Evolutionary conservation across 2,113 vertebrate species (phyloP).

Genomic region (Onychostoma macrolepis): DNA sequence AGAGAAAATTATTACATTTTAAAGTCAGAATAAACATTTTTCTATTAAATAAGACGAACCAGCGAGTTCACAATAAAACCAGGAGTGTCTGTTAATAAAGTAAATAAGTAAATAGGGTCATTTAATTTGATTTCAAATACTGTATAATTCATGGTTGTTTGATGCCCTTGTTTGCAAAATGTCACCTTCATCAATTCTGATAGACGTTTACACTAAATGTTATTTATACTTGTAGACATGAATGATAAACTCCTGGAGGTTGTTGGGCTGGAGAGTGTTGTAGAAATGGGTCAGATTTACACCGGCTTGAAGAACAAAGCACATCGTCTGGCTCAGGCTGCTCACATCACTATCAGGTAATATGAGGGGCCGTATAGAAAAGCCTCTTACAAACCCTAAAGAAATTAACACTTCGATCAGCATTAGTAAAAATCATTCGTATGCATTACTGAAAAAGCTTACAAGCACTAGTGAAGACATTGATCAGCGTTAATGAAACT

Average conservation of each 20-base stretch:
- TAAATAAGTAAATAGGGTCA: not conserved
- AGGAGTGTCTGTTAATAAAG: not conserved
- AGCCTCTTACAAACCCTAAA: not conserved
- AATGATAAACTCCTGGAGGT: slow-evolving; percentile 87
- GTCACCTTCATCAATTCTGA: not conserved
- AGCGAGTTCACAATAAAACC: not conserved
- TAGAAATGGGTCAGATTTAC: slow-evolving; percentile 94
- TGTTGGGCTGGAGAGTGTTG: slow-evolving; percentile 83
- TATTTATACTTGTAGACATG: slow-evolving; percentile 71
- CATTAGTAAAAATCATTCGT: no score
- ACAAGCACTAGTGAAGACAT: no score
- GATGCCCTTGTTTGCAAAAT: not conserved
- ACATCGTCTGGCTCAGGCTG: slow-evolving; percentile 83
- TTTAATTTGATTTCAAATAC: not conserved
- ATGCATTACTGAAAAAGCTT: no score
- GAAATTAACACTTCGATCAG: no score
- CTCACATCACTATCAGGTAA: slow-evolving; percentile 86
- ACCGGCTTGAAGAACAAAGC: slow-evolving; percentile 86
- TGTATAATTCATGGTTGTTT: not conserved
- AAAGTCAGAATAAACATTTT: not conserved
- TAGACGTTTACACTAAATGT: not conserved
- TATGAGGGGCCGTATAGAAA: not conserved
- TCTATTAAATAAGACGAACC: not conserved
- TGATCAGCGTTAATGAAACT: no score
- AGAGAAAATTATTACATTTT: not conserved